These are phyloP conservation scores for Mesitornis unicolor DNA, from an alignment of 2,113 vertebrate genomes.

Conservation along the genomic window DNA sequence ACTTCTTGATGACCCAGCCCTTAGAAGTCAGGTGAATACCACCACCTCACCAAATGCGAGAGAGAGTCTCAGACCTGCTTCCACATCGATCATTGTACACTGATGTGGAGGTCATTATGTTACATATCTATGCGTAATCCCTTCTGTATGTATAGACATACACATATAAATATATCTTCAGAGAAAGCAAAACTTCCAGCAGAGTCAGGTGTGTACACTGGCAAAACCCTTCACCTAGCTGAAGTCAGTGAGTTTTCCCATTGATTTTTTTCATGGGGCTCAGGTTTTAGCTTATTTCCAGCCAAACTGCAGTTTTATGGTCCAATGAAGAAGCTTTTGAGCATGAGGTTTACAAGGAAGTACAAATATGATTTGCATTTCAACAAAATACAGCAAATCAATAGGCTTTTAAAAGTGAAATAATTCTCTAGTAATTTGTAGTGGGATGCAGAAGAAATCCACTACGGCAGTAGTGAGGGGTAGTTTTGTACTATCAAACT, in stretches of 20 bases:
- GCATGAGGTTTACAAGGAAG: not conserved
- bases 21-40: not conserved
- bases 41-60: not conserved
- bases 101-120: not conserved
- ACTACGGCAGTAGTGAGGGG: not conserved
- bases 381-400: not conserved
- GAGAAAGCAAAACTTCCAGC: not conserved
- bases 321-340: not conserved
- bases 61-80: not conserved
- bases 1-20: not conserved
- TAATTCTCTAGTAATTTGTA: not conserved
- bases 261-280: not conserved
- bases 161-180: not conserved
- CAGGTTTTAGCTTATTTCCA: not conserved
- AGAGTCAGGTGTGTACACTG: not conserved
- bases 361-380: not conserved
- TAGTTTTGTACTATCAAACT: not conserved
- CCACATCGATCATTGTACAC: not conserved
- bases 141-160: not conserved
- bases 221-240: not conserved
- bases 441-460: not conserved
- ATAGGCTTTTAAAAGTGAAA: slow-evolving; percentile 24
- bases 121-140: not conserved
- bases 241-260: not conserved
- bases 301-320: not conserved